Base-by-base conservation (phyloP, 2,797 vertebrate genomes). In the Sebastolobus altivelis region DNA sequence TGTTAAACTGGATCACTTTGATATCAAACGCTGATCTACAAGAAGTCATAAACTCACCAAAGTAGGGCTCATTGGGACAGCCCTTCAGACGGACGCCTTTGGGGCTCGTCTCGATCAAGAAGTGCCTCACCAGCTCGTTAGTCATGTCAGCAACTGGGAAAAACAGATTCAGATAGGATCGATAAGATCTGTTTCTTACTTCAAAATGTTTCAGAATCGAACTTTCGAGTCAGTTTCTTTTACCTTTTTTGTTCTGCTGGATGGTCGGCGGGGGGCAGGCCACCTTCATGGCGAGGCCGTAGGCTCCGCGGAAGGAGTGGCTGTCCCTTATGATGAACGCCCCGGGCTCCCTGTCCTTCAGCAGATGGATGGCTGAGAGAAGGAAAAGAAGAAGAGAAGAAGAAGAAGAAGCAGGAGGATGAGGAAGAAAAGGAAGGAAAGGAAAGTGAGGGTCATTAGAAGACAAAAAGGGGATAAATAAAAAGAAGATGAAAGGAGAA, bases 11-110 rank as follows among this genome's bases (percentile, higher is more conserved):
- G 13, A 22, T 38, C n/a, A 8, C 1, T 49, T 5, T 13, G 7
- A 46, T 2, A 35, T 37, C 16, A 29, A 18, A n/a, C 3, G 16
- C 35, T 27, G 6, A 37, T 13, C 20, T 3, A 4, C 22, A 8
- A 31, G 25, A 13, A n/a, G n/a, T n/a, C 7, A 2, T 0, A 3
- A 10, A 65, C 92, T 91, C 81, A 95, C 98, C 98, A 18, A 99
- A 99, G 94, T 98, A 97, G 0, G 98, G 98, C 69, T 99, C 98
- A 0, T 99, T 99, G 74, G 97, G 97, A 58, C 98, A 99, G 2
- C 98, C 98, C 95, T 99, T 99, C 94, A 99, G 97, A 71, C 98
- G 97, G 73, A 99, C 98, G 2, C 98, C 98, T 86, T 97, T 97
- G 14, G 97, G 93, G 63, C 97, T 98, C 0, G 98, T 99, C 95